Evolutionary conservation across 2,797 vertebrate species (phyloP).

Genomic region (Ctenopoma multispine): DNA sequence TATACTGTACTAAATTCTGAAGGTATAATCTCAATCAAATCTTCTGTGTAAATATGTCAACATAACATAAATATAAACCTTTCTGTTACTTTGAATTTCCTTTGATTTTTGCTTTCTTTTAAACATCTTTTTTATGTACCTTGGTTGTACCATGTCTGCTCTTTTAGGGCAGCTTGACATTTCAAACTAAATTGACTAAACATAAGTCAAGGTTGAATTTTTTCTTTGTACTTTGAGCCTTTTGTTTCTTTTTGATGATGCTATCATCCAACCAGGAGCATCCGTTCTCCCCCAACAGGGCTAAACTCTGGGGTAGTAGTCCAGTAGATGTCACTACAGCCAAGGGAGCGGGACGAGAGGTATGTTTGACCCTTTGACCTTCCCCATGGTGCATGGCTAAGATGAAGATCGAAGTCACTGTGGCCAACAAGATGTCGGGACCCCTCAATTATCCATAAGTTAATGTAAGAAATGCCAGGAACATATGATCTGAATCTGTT

Average conservation of each 20-base stretch:
- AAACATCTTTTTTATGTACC: constrained; percentile 32
- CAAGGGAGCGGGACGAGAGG: constrained; percentile 70
- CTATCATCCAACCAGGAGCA: constrained; percentile 18
- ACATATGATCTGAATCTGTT: background rate
- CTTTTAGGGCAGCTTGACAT: constrained; percentile 61
- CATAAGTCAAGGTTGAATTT: constrained; percentile 35
- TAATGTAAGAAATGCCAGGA: constrained; percentile 70
- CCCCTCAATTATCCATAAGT: constrained; percentile 56
- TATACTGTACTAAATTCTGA: constrained; percentile 61
- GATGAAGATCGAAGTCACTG: constrained; percentile 54
- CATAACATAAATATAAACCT: constrained; percentile 82
- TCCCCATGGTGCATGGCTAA: constrained; percentile 22
- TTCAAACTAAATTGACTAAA: constrained; percentile 73
- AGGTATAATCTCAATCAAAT: constrained; percentile 55
- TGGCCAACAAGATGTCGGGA: constrained; percentile 56
- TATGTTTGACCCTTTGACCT: constrained; percentile 74
- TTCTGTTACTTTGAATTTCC: constrained; percentile 75
- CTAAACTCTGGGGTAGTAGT: constrained; percentile 56
- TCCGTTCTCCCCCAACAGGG: constrained; percentile 1
- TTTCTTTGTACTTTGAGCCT: constrained; percentile 40
- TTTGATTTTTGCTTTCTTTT: constrained; percentile 60
- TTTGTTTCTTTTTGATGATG: constrained; percentile 37
- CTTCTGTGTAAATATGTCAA: constrained; percentile 76
- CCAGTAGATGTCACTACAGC: constrained; percentile 88
- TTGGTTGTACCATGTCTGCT: constrained; percentile 63